Percentiles rank a stretch among this genome's conserved stretches.
Evolutionary conservation across 2,797 vertebrate species (phyloP).

Genomic region (Tympanoctomys barrerae): DNA sequence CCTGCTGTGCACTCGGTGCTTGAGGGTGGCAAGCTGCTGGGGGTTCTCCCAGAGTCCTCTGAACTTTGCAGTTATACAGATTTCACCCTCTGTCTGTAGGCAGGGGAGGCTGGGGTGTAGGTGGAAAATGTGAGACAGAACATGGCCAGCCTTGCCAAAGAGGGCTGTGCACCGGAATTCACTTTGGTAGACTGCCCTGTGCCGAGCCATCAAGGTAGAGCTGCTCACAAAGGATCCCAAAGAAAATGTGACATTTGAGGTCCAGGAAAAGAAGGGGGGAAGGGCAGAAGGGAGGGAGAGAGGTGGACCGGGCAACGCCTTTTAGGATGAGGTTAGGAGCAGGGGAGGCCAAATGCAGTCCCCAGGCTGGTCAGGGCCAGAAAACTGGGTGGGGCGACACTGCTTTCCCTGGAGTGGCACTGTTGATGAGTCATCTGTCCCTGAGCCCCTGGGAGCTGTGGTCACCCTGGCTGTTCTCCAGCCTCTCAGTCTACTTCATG

Average conservation of each 20-base stretch:
- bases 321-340: neutral
- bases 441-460: neutral
- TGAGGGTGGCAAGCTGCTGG: neutral
- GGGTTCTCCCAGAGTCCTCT: neutral
- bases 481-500: neutral
- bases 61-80: neutral
- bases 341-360: neutral
- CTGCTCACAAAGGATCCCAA: neutral
- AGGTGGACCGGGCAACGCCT: neutral
- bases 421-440: neutral
- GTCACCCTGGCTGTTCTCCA: neutral
- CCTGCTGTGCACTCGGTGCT: neutral
- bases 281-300: neutral
- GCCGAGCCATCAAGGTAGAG: neutral
- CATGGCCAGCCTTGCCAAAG: neutral
- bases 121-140: neutral
- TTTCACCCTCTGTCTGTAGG: neutral
- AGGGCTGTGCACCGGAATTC: neutral
- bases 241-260: conserved; percentile 15
- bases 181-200: neutral
- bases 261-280: neutral
- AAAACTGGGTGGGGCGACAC: neutral
- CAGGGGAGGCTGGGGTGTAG: neutral
- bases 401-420: neutral
- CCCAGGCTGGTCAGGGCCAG: neutral